phyloP scores from a whole-genome alignment of 2,797 vertebrate genomes.

The Microcaecilia unicolor region DNA sequence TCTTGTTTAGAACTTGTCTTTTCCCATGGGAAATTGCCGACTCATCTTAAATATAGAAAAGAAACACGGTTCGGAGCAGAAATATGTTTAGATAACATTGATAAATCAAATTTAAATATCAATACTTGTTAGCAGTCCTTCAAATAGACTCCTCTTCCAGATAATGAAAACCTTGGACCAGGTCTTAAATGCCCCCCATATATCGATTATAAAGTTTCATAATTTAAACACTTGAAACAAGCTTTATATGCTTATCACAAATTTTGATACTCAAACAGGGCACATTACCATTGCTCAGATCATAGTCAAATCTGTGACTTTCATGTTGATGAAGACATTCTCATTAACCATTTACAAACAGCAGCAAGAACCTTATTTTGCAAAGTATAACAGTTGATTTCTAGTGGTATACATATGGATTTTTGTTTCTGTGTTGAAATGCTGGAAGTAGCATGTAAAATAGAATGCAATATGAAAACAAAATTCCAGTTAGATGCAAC shows the following conservation, averaged over 20 bases:
- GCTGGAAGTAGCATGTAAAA: no score
- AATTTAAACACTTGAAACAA: constrained; percentile 73
- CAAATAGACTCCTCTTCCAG: constrained; percentile 57
- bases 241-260: constrained; percentile 24
- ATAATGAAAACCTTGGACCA: constrained; percentile 71
- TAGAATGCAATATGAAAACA: no score
- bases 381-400: no score
- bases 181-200: constrained; percentile 26
- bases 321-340: no score
- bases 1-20: constrained; percentile 43
- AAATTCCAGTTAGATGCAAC: no score
- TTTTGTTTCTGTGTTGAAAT: no score
- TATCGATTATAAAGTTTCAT: constrained; percentile 66
- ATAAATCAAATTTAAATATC: constrained; percentile 78
- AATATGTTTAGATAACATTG: constrained; percentile 64
- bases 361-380: no score
- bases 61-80: constrained; percentile 42
- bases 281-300: no score
- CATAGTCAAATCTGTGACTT: no score
- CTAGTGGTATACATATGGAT: no score
- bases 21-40: constrained; percentile 27
- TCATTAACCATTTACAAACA: no score
- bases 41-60: constrained; percentile 37
- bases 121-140: constrained; percentile 77
- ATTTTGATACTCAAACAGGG: no score